A percentile compares a stretch with the other conserved stretches of the same genome.
These are phyloP conservation scores for Gopherus evgoodei DNA, from an alignment of 2,113 vertebrate species.

Conservation along the genomic window DNA sequence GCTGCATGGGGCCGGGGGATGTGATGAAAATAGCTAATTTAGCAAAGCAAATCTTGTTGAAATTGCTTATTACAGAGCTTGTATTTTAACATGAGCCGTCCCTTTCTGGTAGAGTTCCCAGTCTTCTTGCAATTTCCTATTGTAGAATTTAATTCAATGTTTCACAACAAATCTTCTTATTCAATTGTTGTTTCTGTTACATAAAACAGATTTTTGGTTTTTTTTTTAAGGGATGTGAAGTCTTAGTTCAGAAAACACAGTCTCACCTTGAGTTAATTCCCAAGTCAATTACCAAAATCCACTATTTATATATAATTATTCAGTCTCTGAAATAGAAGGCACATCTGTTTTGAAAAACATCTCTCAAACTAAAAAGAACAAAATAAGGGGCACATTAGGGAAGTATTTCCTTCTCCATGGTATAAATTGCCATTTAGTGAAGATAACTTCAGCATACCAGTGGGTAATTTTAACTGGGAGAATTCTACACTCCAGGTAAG, in stretches of 20 bases:
- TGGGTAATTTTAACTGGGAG: background rate
- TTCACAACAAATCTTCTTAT: background rate
- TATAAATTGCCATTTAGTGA: background rate
- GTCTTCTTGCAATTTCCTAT: background rate
- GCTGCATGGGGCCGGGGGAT: background rate
- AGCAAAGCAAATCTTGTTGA: background rate
- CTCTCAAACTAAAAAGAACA: background rate
- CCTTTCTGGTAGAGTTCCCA: background rate
- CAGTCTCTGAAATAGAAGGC: background rate
- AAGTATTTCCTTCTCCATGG: background rate
- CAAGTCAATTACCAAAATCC: background rate
- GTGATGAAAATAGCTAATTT: background rate
- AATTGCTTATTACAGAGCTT: background rate
- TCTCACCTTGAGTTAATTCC: background rate
- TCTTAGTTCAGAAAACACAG: background rate
- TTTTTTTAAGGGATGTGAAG: background rate
- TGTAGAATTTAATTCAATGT: background rate
- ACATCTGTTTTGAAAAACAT: background rate
- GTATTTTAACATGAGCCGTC: background rate
- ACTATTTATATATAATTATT: background rate
- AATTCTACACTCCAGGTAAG: background rate
- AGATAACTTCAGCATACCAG: too few relatives aligned
- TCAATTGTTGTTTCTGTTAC: background rate
- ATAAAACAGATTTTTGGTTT: background rate
- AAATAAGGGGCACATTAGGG: background rate